These are phyloP conservation scores for Dendrocincla fuliginosa DNA, from an alignment of 2,797 vertebrate genomes.

Conservation along the genomic window DNA sequence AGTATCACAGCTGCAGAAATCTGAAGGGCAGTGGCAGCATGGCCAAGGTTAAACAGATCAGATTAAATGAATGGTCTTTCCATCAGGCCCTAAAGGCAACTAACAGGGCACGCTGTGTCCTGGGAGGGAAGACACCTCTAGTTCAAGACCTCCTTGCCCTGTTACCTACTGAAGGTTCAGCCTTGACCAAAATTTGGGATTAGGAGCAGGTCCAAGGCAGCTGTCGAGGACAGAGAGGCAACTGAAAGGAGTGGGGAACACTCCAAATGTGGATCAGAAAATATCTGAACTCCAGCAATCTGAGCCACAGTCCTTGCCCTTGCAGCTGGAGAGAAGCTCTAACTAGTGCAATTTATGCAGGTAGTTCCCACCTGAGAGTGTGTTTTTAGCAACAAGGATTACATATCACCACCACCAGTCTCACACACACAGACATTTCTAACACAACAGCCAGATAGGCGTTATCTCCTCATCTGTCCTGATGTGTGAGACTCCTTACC, in stretches of 20 bases:
- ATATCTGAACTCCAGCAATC: accelerated
- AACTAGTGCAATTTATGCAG: neutral
- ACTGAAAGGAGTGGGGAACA: neutral
- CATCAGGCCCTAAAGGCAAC: neutral
- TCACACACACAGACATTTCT: neutral
- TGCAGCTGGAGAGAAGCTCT: neutral
- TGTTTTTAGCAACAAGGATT: neutral
- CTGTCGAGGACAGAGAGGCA: accelerated
- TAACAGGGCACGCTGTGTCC: neutral
- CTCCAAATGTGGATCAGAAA: neutral
- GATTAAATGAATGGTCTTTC: neutral
- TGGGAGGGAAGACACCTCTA: neutral
- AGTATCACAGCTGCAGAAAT: neutral
- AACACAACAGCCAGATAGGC: neutral
- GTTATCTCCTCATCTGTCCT: neutral
- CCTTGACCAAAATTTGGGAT: neutral
- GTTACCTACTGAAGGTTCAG: neutral
- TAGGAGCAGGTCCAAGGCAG: neutral
- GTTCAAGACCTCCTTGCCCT: neutral
- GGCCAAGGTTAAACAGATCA: neutral
- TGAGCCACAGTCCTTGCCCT: neutral
- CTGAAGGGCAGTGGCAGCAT: neutral
- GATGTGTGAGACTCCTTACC: neutral
- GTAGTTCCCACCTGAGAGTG: neutral
- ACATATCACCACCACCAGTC: neutral